These are phyloP conservation scores for Vulpes lagopus DNA, from an alignment of 2,113 vertebrate genomes.

Conservation along the genomic window DNA sequence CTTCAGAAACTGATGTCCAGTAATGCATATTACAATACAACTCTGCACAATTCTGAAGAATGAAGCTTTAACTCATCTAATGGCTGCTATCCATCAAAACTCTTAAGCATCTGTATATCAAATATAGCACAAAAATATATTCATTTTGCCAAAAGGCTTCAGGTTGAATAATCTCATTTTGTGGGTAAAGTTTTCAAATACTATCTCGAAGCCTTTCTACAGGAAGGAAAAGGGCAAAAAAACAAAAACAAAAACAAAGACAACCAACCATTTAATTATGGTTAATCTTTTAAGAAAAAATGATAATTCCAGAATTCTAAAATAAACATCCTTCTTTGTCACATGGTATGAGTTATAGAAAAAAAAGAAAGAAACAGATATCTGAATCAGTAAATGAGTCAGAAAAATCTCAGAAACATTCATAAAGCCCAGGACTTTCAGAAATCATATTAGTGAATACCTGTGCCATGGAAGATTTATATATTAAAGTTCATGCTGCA, in stretches of 20 bases:
- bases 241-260: neutral
- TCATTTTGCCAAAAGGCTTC: neutral
- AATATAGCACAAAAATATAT: neutral
- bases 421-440: neutral
- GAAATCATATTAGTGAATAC: slow-evolving; percentile 72
- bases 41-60: neutral
- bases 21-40: neutral
- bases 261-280: neutral
- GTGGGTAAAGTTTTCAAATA: neutral
- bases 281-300: slow-evolving; percentile 22
- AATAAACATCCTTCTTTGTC: slow-evolving; percentile 22
- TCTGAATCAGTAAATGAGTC: slow-evolving; percentile 49
- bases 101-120: neutral
- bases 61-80: neutral
- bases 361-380: neutral
- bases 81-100: neutral
- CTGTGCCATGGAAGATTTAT: slow-evolving; percentile 68
- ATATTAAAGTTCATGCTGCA: slow-evolving; percentile 75
- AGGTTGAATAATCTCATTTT: neutral
- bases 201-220: neutral
- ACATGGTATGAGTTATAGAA: neutral
- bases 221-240: neutral
- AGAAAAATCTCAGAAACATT: slow-evolving; percentile 50
- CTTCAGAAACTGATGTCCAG: neutral
- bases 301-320: slow-evolving; percentile 46